Conservation (phyloP, 2,797 vertebrate species). For the Falco biarmicus region DNA sequence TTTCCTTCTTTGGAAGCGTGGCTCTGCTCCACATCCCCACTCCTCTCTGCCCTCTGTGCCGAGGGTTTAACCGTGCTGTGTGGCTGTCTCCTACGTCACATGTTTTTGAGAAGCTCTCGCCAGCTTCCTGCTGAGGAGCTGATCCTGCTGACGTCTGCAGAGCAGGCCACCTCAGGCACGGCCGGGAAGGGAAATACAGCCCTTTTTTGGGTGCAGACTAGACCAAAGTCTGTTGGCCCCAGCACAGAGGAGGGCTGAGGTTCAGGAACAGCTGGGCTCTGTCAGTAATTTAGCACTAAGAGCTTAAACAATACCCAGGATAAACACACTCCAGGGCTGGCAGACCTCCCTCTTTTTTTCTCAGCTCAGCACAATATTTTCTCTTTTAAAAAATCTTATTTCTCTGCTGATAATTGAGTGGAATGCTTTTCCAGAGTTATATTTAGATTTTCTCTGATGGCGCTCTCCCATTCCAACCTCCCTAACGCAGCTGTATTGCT, state of each 20-base stretch:
- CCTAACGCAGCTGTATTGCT: neutral
- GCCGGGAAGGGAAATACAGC: slow-evolving; percentile 43
- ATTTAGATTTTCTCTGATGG: neutral
- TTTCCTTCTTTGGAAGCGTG: neutral
- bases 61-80: neutral
- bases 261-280: neutral
- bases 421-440: neutral
- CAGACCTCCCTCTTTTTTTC: slow-evolving; percentile 17
- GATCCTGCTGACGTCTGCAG: slow-evolving; percentile 61
- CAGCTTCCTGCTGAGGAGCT: neutral
- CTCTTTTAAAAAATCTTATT: neutral
- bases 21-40: neutral
- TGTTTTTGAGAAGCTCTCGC: neutral
- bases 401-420: neutral
- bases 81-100: slow-evolving; percentile 43
- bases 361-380: slow-evolving; percentile 33
- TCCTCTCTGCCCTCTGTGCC: neutral
- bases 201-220: slow-evolving; percentile 70
- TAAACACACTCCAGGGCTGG: slow-evolving; percentile 20
- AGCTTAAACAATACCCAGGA: neutral
- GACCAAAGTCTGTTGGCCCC: neutral
- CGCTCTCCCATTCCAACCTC: neutral
- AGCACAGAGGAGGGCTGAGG: neutral
- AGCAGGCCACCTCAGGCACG: slow-evolving; percentile 44
- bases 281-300: neutral